Evolutionary conservation across 2,113 vertebrate species (phyloP), one percentile per base, ranked within the genome.

Genomic region (Xerus inauris): DNA sequence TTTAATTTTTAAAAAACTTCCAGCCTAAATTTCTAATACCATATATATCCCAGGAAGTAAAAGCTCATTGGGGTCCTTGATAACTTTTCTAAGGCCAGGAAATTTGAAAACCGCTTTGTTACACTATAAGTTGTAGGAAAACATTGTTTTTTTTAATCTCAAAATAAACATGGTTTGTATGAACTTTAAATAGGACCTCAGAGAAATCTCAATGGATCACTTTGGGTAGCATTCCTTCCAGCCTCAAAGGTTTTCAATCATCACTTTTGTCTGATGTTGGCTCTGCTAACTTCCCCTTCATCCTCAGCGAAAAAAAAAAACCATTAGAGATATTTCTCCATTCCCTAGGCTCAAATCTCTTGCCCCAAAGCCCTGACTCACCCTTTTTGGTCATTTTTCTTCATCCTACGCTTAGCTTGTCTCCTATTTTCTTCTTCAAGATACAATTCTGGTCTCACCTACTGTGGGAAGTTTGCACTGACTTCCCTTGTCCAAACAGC

Each of bases 1-100:
- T 26, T 59, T 59, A 59, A 24, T 45, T 30, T 87, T 65, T 54
- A 4, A 82, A 57, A 82, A 35, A 77, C 13, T 71, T 38, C 26
- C 62, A 65, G 35, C 40, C 49, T 85, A 87, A 20, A n/a, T 86
- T 91, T 84, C 35, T 38, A 76, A 64, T 13, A 19, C 32, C 12
- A 28, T 14, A 16, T 62, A 54, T 49, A 77, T 51, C 75, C 14
- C 73, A 6, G n/a, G 13, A 95, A 65, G 82, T 22, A 89, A 83
- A 77, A 90, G 62, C 14, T 32, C 67, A 94, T 14, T 79, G 38
- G 35, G 59, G 47, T 62, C 67, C 85, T 86, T 12, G 26, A 3
- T 45, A 9, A 91, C 28, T 91, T 91, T 97, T 77, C 49, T 49
- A 65, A 94, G 57, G 80, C 17, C 28, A 64, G 38, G 88, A 95